Evolutionary conservation across 2,797 vertebrate genomes (phyloP), one percentile per base, ranked within the genome.

Genomic region (Galagoides demidoff): DNA sequence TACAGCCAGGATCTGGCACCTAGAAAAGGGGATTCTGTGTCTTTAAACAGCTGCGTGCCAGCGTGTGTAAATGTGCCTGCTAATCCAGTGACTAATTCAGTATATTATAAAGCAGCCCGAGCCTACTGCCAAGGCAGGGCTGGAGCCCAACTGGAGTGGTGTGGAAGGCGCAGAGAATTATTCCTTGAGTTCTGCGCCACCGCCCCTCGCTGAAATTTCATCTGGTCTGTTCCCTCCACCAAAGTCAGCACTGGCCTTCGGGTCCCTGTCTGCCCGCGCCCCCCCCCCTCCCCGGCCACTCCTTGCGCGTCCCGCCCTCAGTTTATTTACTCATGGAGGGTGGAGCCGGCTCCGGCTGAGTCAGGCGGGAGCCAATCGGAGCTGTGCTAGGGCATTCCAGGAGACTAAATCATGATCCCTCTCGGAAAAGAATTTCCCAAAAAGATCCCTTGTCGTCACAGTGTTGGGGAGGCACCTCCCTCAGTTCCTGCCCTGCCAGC

Each of bases 281-380:
- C 8, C 43, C 43, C 29, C 27, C 43, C 20, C 27, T 6, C 17
- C 43, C 31, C 16, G 17, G 34, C 31, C 87, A 63, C 96, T 20
- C 77, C 61, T 19, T 57, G 55, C 61, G 22, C 4, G 0, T 96
- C 95, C 95, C 92, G 63, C 89, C 5, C 93, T 97, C 97, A 92
- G 94, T 98, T 97, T 96, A 96, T 98, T 98, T 98, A 98, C 98
- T 98, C 98, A 97, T 97, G 96, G 96, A 98, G 98, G 98, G 97
- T 97, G 97, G 96, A 97, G 98, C 97, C 70, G 52, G 77, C 85
- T 95, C 97, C 89, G 89, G 95, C 98, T 98, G 98, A 98, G 98
- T 98, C 98, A 98, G 98, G 97, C 25, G 49, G 0, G 93, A 92
- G 92, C 97, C 66, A 96, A 97, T 97, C 95, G 97, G 96, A 97